A percentile compares a stretch with the other conserved stretches of the same genome.
Evolutionary conservation across 1,140 invertebrate genomes (phyloP).

Genomic region (Drosophila obscura): DNA sequence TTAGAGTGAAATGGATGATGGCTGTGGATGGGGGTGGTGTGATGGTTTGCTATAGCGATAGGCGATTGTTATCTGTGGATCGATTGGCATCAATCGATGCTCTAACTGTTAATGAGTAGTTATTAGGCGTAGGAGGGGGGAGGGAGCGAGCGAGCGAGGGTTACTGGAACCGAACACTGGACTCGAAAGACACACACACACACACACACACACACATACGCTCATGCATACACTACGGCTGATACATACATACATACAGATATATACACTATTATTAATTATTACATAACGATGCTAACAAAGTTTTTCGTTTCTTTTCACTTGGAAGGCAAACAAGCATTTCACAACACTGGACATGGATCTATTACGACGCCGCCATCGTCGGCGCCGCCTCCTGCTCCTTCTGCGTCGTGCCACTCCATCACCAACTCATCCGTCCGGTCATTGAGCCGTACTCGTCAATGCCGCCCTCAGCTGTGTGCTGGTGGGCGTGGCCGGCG

Average conservation of each 20-base stretch:
- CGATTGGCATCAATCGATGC: no score
- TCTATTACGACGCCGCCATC: constrained; percentile 26
- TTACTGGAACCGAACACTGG: constrained; percentile 27
- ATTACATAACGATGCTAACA: constrained; percentile 47
- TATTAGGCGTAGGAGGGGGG: neutral
- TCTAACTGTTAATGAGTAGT: neutral
- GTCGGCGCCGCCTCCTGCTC: constrained; percentile 17
- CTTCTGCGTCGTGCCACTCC: constrained; percentile 34
- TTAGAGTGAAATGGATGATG: no score
- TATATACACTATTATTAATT: constrained; percentile 36
- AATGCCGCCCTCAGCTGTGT: constrained; percentile 51
- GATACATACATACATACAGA: constrained; percentile 19
- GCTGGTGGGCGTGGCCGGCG: constrained; percentile 4
- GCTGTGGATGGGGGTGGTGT: no score
- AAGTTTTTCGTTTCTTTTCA: constrained; percentile 14
- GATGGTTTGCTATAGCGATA: no score
- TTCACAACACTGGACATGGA: constrained; percentile 34
- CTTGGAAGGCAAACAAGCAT: no score
- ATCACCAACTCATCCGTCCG: constrained; percentile 52
- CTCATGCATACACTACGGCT: neutral
- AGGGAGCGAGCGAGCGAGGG: neutral
- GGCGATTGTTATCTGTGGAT: no score
- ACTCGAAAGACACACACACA: constrained; percentile 18
- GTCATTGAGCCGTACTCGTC: constrained; percentile 56
- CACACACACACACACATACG: neutral